Base-by-base conservation (phyloP, 1,140 invertebrate species). In the Conopomorpha cramerella region DNA sequence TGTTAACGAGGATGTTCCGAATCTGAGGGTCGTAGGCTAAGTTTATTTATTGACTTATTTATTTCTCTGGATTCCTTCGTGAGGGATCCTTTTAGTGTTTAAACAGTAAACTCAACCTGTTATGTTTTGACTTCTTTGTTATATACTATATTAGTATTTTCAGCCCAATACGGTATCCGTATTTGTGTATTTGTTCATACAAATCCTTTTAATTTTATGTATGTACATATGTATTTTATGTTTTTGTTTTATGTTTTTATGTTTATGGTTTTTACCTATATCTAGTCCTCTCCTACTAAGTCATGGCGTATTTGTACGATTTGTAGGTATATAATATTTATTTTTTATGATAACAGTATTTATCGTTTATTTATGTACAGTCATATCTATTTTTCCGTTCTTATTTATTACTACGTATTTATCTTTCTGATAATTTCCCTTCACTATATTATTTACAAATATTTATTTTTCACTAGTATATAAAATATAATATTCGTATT, bases 131-230 rank as follows among this genome's bases (percentile, higher is more conserved):
- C 41, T 44, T 45, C 19, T 4, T 10, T 23, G 4, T 4, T 44
- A 53, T 65, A 43, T 70, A 71, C 70, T 74, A 67, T 54, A 58
- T 67, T 67, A 74, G 70, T 71, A 71, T 71, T 43, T 64, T 46
- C 52, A 27, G 66, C 54, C 49, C 45, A 63, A 56, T 74, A 74
- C 70, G 70, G 70, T 71, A 74, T 74, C 70, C 70, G 70, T 74
- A 70, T 70, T 55, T 67, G 65, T 70, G 58, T 64, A 62, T 56
- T 60, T 60, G 19, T 23, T 23, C 10, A 6, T 6, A 23, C 19
- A 10, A 23, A 6, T 43, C 29, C 39, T 35, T 17, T 34, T 16
- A 41, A 37, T 31, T 16, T 34, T 16, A 25, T 25, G 35, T 40
- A 25, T 32, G 11, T 34, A 39, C 42, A 33, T 36, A 33, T 45